Conservation (phyloP, 2,888 invertebrate species). For the Frankliniella fusca region DNA sequence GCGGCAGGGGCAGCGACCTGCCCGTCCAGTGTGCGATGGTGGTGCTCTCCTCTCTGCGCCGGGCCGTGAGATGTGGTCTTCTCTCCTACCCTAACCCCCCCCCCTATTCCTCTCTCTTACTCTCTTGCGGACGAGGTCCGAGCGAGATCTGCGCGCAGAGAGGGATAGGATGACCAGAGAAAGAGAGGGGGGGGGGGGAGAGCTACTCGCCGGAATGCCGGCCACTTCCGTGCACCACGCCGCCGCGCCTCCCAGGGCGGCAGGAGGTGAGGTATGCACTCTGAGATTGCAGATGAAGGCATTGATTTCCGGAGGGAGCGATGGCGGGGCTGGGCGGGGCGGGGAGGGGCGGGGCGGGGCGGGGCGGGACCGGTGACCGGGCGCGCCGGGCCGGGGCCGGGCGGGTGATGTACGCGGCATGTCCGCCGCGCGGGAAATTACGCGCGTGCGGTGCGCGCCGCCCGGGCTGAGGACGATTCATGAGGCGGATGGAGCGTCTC, state of each 20-base stretch:
- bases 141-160: no score
- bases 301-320: background rate
- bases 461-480: background rate
- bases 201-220: background rate
- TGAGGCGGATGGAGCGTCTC: no score
- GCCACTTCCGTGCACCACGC: background rate
- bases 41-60: background rate
- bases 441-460: background rate
- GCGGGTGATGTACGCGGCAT: background rate
- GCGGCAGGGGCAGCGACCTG: background rate
- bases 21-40: no score
- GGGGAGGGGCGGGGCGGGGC: background rate
- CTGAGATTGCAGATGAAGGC: background rate
- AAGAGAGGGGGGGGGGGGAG: background rate
- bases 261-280: background rate
- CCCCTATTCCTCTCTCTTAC: background rate
- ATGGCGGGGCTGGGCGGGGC: background rate
- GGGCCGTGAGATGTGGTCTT: slow-evolving; percentile 23
- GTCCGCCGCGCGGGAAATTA: background rate
- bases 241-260: background rate
- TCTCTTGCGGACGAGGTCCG: no score
- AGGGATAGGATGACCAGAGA: no score
- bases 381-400: background rate
- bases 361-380: background rate
- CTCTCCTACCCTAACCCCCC: background rate